Percentiles rank a stretch among this genome's conserved stretches.
Conservation (phyloP, 2,113 vertebrate genomes). For the Sciurus niger region DNA sequence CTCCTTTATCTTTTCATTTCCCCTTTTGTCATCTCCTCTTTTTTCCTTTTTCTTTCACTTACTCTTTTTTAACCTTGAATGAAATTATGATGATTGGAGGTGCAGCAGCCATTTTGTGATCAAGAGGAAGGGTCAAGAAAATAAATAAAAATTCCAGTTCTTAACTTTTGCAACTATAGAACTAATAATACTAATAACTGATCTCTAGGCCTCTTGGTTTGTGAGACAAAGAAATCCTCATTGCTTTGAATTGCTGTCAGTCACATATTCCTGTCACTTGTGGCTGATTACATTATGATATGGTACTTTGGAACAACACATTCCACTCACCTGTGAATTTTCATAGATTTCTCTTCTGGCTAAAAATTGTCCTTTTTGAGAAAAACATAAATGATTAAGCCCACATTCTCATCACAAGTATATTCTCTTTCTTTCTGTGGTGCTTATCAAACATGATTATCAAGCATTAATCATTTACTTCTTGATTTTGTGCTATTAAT, state of each 20-base stretch:
- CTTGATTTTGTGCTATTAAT: conserved; percentile 44
- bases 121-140: background rate
- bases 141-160: background rate
- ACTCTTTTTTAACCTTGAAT: background rate
- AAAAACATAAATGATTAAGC: background rate
- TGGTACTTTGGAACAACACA: background rate
- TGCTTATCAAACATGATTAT: background rate
- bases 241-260: background rate
- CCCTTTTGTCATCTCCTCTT: background rate
- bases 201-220: background rate
- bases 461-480: background rate
- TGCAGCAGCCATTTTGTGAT: background rate
- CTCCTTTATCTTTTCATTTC: background rate
- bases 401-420: background rate
- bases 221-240: background rate
- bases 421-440: background rate
- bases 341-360: background rate
- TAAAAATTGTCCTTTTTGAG: conserved; percentile 4
- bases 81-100: background rate
- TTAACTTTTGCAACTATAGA: background rate
- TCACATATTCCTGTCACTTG: background rate
- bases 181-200: background rate
- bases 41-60: background rate
- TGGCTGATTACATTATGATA: conserved; percentile 41
- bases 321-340: background rate